Percentiles rank a stretch among this genome's conserved stretches.
phyloP scores from a whole-genome alignment of 2,888 invertebrate species.

The Drymonia ruficornis region DNA sequence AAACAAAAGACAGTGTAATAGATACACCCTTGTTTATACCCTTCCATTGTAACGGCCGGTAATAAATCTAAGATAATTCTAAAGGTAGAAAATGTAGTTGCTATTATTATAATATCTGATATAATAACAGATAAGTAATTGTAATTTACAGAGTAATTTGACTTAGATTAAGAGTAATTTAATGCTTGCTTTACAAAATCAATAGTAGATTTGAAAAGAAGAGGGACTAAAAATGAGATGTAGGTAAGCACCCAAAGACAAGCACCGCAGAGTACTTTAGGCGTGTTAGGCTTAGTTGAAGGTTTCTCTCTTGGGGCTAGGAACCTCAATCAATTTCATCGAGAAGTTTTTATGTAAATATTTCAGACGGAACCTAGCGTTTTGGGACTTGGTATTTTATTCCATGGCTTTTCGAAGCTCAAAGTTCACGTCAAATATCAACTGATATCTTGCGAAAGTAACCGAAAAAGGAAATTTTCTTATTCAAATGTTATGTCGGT shows the following conservation, averaged over 20 bases:
- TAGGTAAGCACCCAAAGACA: no score
- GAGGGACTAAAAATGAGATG: no score
- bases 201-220: not conserved
- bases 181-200: not conserved
- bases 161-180: not conserved
- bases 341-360: not conserved
- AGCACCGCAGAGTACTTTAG: no score
- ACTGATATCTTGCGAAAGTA: no score
- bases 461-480: not conserved
- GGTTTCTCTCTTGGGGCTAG: not conserved
- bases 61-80: slow-evolving; percentile 23
- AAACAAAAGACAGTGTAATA: not conserved
- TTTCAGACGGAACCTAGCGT: no score
- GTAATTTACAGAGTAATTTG: slow-evolving; percentile 9
- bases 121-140: slow-evolving; percentile 11
- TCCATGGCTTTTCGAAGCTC: not conserved
- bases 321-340: not conserved
- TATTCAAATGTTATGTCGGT: slow-evolving; percentile 4
- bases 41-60: slow-evolving; percentile 8
- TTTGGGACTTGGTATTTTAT: no score
- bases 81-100: slow-evolving; percentile 21
- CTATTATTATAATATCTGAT: slow-evolving; percentile 27
- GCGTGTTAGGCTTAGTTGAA: no score
- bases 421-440: not conserved
- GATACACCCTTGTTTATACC: slow-evolving; percentile 11